Base-by-base conservation (phyloP, 2,888 invertebrate genomes). In the Scrobipalpa atriplicella region DNA sequence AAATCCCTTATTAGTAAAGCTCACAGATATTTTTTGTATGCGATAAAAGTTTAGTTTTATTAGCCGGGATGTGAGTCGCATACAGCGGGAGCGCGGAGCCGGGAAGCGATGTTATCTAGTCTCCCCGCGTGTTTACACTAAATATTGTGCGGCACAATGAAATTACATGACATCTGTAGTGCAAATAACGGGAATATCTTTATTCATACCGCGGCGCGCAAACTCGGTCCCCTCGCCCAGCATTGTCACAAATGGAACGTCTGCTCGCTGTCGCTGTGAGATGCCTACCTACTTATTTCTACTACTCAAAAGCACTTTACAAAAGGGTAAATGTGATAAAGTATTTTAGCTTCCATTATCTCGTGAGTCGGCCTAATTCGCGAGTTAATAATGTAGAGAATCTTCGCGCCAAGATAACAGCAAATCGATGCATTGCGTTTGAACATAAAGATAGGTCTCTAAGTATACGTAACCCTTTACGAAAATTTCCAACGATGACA, bases 161-260 rank as follows among this genome's bases (percentile, higher is more conserved):
- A 87, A 92, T 92, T 91, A 92, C 92, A 92, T 92, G 92, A 92
- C 92, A 92, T 92, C 92, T 92, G 92, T 91, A 92, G 81, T 87
- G 89, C 92, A 92, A 92, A 92, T 92, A 92, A 90, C 90, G 88
- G 85, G 90, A 86, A 91, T 92, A 92, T 92, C 92, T 92, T 92
- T 92, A 92, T 92, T 92, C 92, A 92, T 92, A 88, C 85, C 85
- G 82, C 87, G 86, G 73, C 82, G 82, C 76, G 85, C 89, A 89
- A 90, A 90, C 84, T 86, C 67, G 79, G 79, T 79, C 90, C 90
- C 92, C 91, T 89, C 85, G 80, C 81, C 81, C 81, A 77, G 80
- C 76, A 83, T 86, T 87, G 87, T 86, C 85, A 80, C 80, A 74
- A 82, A 75, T 72, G 70, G 72, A 72, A 80, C 91, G 90, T 91